phyloP scores from a whole-genome alignment of 2,888 invertebrate species.

The Pogonocherus hispidulus region DNA sequence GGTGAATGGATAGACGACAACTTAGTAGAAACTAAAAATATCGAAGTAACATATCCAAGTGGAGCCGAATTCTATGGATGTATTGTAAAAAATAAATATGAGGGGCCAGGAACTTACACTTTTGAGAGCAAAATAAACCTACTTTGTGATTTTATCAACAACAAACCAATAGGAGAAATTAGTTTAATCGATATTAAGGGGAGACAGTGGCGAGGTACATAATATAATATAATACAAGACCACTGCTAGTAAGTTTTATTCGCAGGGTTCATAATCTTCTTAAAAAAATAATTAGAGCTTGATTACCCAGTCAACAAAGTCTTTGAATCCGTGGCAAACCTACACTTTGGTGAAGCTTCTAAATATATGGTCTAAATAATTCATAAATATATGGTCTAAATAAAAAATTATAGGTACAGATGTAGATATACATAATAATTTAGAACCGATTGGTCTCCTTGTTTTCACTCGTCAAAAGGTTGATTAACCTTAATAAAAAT shows the following conservation, averaged over 20 bases:
- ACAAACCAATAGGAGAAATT: conserved; percentile 69
- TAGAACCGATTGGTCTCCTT: no score
- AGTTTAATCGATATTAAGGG: conserved; percentile 71
- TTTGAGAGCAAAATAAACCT: conserved; percentile 71
- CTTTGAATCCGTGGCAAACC: no score
- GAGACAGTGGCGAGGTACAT: conserved; percentile 70
- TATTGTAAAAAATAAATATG: conserved; percentile 67
- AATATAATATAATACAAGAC: neutral
- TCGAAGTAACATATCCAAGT: conserved; percentile 59
- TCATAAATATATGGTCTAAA: no score
- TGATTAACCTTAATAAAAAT: no score
- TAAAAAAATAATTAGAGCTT: neutral
- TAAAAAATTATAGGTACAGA: no score
- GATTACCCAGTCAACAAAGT: no score
- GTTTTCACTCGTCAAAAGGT: no score
- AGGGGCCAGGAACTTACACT: conserved; percentile 69
- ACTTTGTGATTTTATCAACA: conserved; percentile 70
- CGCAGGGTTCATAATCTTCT: neutral
- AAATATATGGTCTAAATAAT: no score
- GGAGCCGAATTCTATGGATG: conserved; percentile 64
- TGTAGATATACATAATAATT: no score
- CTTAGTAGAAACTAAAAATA: conserved; percentile 60
- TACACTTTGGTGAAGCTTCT: no score
- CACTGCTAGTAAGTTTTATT: neutral
- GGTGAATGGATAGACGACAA: conserved; percentile 73